Base-by-base conservation (phyloP, 2,797 vertebrate genomes). In the Urophycis tenuis region DNA sequence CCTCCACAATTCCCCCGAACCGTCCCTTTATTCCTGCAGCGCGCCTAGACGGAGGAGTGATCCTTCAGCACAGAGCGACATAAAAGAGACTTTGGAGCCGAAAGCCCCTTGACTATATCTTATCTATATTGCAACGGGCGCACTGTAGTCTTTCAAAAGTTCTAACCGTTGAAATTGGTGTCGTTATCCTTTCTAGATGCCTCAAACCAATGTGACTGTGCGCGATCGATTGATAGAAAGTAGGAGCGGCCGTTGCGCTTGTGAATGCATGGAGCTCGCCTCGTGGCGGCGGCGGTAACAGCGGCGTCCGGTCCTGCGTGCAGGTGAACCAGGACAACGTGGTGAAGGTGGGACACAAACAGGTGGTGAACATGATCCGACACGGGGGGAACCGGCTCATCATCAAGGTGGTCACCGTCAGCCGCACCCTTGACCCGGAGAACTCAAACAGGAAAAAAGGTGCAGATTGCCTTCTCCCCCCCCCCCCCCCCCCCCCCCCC, bases 311-410 rank as follows among this genome's bases (percentile, higher is more conserved):
- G 53, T 25, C 53, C 60, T 67, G 25, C 29, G 60, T 75, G 9
- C 19, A 96, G 95, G 95, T 96, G 76, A 96, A 96, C 88, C 94
- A 92, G 79, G 95, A 96, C 85, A 96, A 96, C 1, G 95, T 96
- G 14, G 94, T 96, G 78, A 96, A 96, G 82, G 95, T 96, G 33
- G 95, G 95, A 77, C 95, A 96, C 91, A 92, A 95, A 85, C 95
- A 96, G 88, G 95, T 96, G 88, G 95, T 96, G 86, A 95, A 93
- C 86, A 95, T 96, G 94, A 96, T 96, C 82, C 93, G 95, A 49
- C 95, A 95, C 72, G 95, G 95, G 71, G 94, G 94, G 35, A 96
- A 95, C 84, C 93, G 94, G 85, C 92, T 96, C 7, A 83, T 95
- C 84, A 94, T 96, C 76, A 96, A 96, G 85, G 95, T 96, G 82